Percentiles rank a stretch among this genome's conserved stretches.
These are phyloP conservation scores for Sus cebifrons DNA, from an alignment of 2,797 vertebrate genomes.

Conservation along the genomic window DNA sequence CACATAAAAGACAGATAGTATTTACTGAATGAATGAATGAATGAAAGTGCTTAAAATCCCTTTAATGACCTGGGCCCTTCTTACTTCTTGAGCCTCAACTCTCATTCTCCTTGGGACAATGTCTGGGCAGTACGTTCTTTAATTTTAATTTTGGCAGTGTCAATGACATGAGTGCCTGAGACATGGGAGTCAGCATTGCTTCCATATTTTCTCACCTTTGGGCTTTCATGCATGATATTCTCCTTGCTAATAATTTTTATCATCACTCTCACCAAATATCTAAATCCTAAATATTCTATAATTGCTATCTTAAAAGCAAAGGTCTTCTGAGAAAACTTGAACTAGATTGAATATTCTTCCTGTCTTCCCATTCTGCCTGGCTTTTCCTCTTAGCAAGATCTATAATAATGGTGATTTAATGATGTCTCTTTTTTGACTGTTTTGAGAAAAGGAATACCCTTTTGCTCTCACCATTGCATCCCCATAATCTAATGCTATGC, in stretches of 20 bases:
- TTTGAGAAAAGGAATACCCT: neutral
- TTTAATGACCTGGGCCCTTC: neutral
- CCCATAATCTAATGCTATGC: neutral
- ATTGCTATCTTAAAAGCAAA: neutral
- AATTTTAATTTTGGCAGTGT: neutral
- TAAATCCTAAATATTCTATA: neutral
- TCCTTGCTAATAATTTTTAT: neutral
- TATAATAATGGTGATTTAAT: neutral
- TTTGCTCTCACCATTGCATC: neutral
- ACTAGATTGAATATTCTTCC: neutral
- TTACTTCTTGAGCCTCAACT: neutral
- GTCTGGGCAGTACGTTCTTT: neutral
- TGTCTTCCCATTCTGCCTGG: neutral
- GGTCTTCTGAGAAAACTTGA: neutral
- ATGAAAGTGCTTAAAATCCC: neutral
- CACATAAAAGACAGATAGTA: neutral
- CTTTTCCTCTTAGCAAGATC: neutral
- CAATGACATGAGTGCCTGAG: neutral
- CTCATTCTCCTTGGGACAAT: neutral
- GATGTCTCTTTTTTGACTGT: neutral
- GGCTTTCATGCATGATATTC: too few species aligned
- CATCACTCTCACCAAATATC: neutral
- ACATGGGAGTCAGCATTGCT: neutral
- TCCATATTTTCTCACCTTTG: neutral
- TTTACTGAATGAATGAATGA: neutral